Evolutionary conservation across 2,888 invertebrate genomes (phyloP).

Genomic region (Parthenolecanium corni): DNA sequence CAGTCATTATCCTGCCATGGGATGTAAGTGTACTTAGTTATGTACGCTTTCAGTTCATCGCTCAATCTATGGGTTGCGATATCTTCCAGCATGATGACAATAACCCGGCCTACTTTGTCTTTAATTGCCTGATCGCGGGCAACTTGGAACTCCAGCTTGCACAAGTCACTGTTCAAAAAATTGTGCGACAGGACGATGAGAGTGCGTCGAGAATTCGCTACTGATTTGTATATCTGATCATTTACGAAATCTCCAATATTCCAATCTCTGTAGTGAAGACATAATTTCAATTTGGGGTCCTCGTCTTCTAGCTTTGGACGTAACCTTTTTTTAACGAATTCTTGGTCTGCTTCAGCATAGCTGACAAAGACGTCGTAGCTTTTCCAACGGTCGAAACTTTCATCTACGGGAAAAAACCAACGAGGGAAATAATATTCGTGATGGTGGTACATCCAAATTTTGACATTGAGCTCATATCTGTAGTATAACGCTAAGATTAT

Average conservation of each 20-base stretch:
- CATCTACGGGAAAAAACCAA: conserved; percentile 55
- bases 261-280: conserved; percentile 64
- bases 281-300: conserved; percentile 52
- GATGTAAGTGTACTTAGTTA: conserved; percentile 65
- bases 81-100: conserved; percentile 60
- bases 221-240: conserved; percentile 54
- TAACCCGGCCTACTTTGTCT: conserved; percentile 53
- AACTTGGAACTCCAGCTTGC: conserved; percentile 60
- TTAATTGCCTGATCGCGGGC: conserved; percentile 58
- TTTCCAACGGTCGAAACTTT: conserved; percentile 56
- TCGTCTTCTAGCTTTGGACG: conserved; percentile 54
- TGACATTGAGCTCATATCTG: too few relatives aligned
- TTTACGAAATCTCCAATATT: conserved; percentile 60
- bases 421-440: conserved; percentile 43
- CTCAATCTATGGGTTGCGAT: conserved; percentile 49
- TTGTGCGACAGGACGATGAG: conserved; percentile 57
- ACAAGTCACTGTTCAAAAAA: conserved; percentile 65
- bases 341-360: conserved; percentile 60
- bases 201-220: conserved; percentile 56
- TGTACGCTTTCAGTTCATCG: conserved; percentile 55
- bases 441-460: too few relatives aligned
- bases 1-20: conserved; percentile 70
- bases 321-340: conserved; percentile 47
- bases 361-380: conserved; percentile 76
- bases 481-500: too few relatives aligned